Base-by-base conservation (phyloP, 2,888 invertebrate species). In the Drosophila tripunctata region DNA sequence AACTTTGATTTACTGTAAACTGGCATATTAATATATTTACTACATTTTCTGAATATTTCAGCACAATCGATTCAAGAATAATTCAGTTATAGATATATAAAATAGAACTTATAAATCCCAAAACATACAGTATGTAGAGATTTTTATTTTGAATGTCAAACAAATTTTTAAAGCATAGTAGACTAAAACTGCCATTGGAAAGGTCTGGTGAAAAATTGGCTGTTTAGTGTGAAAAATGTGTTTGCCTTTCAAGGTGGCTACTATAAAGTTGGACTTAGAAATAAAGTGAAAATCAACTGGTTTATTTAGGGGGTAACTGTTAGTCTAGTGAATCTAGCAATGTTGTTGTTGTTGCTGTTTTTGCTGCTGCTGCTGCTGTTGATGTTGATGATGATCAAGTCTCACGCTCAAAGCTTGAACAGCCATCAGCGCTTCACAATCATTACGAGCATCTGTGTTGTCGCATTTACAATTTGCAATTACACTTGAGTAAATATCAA, bases 401-500 rank as follows among this genome's bases (percentile, higher is more conserved):
- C 72, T 76, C 72, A 72, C 72, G 72, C 72, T 66, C 33, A n/a
- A 43, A 65, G 75, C 67, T 61, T 30, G 48, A 68, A 61, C 54
- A 55, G 33, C 41, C 72, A 66, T 30, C 51, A 47, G 52, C 38
- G 41, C 27, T 56, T 43, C 62, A 71, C 67, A 57, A 80, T 77
- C 78, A 83, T 78, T 69, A 72, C 64, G 83, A 77, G 86, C 79
- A 80, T 80, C 79, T 80, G 79, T 80, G 86, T 86, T 81, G 87
- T 87, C 87, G 83, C 81, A 78, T 87, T 87, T 87, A 87, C 88
- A 87, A 89, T 88, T 84, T 78, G 89, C 85, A 87, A 87, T 87
- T 87, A 85, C 87, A 87, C 87, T 84, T 89, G 87, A 80, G 76
- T 80, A 86, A 86, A 86, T 80, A 85, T 79, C 80, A 88, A 86